phyloP scores from a whole-genome alignment of 2,888 invertebrate genomes.

The Bellardia pandia region DNA sequence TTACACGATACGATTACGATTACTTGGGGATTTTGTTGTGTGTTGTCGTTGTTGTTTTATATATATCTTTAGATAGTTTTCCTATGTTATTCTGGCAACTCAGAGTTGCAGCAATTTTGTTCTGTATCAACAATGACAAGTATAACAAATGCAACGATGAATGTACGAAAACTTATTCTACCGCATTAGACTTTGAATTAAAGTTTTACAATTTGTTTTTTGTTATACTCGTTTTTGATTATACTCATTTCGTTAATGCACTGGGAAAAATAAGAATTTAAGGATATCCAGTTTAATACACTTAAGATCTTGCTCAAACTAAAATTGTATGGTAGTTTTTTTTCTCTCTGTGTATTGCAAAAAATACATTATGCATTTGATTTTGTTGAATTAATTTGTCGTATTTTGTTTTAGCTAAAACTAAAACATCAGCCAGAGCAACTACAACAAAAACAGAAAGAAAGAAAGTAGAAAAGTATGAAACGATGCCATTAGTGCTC shows the following conservation, averaged over 20 bases:
- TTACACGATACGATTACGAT: conserved; percentile 11
- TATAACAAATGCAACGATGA: conserved; percentile 5
- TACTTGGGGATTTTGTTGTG: background rate
- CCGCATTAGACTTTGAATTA: conserved; percentile 49
- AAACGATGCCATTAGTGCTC: too few relatives aligned
- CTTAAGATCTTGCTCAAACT: too few relatives aligned
- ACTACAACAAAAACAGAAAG: background rate
- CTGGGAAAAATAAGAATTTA: background rate
- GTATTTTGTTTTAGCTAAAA: background rate
- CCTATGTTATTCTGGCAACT: background rate
- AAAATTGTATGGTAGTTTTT: too few relatives aligned
- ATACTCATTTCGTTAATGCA: conserved; percentile 10
- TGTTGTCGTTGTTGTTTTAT: background rate
- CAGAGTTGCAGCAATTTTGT: background rate
- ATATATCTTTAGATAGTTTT: background rate
- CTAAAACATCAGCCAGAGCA: background rate
- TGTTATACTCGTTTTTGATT: background rate
- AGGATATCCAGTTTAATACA: too few relatives aligned
- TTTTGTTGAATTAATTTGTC: background rate
- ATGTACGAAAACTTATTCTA: conserved; percentile 43
- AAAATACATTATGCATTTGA: background rate
- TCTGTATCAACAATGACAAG: conserved; percentile 6
- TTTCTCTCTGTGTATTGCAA: background rate
- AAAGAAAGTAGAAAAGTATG: background rate
- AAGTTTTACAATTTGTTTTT: conserved; percentile 18